Evolutionary conservation across 2,888 invertebrate species (phyloP).

Genomic region (Cataglyphis altisquamis): DNA sequence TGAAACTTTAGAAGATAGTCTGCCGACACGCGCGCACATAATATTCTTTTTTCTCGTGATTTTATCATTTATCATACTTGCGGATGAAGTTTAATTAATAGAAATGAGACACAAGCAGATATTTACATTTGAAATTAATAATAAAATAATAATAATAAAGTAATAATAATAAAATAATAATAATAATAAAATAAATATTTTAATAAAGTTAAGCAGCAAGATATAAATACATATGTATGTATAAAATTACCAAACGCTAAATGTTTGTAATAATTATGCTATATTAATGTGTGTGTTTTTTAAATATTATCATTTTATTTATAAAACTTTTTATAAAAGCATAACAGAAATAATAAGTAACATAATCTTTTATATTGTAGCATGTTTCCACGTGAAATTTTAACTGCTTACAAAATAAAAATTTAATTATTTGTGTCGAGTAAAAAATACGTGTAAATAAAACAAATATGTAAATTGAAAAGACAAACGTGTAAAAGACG

Average conservation of each 20-base stretch:
- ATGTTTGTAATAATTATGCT: neutral
- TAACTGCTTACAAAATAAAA: neutral
- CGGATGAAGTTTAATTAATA: neutral
- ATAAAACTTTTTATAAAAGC: neutral
- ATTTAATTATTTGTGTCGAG: neutral
- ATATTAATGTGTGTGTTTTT: neutral
- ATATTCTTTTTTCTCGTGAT: neutral
- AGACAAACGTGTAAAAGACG: neutral
- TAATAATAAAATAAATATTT: neutral
- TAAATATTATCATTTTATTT: neutral
- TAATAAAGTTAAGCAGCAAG: neutral
- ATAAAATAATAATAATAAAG: too few relatives aligned
- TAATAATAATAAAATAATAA: too few relatives aligned
- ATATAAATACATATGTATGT: neutral
- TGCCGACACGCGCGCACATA: neutral
- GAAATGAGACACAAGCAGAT: neutral
- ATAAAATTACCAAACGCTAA: conserved; percentile 13
- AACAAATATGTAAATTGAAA: neutral
- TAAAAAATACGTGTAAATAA: neutral
- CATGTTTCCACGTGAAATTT: neutral
- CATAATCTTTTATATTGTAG: neutral
- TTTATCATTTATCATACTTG: neutral
- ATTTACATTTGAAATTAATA: neutral
- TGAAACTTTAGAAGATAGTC: conserved; percentile 5
- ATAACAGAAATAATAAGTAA: neutral